Percentiles rank a stretch among this genome's conserved stretches.
These are phyloP conservation scores for Bolinopsis microptera DNA, from an alignment of 37 sponge, comb jelly and placozoan genomes.

Conservation along the genomic window DNA sequence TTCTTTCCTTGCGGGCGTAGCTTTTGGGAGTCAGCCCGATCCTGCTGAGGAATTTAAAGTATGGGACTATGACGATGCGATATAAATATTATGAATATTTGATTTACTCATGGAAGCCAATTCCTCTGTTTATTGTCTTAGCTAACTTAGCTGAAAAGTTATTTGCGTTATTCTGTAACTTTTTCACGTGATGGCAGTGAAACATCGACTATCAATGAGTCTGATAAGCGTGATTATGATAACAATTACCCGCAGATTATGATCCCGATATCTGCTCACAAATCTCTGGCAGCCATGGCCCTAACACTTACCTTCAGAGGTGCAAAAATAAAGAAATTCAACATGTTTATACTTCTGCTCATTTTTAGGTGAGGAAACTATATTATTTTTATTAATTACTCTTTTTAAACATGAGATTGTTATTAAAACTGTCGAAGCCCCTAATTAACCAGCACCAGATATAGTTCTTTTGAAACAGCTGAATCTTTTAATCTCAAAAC, in stretches of 20 bases:
- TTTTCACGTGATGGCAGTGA: not conserved
- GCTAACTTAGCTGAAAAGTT: not conserved
- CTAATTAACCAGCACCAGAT: too few relatives aligned
- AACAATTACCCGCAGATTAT: constrained; percentile 21
- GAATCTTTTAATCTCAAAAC: too few relatives aligned
- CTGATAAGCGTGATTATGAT: not conserved
- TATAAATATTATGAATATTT: not conserved
- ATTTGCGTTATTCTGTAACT: not conserved
- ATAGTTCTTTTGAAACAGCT: too few relatives aligned
- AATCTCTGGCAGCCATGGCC: constrained; percentile 56
- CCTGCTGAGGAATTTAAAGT: constrained; percentile 64
- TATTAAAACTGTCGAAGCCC: too few relatives aligned
- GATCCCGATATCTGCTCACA: constrained; percentile 62
- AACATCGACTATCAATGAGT: not conserved
- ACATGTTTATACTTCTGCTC: not conserved
- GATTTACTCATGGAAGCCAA: not conserved
- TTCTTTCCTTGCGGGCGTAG: constrained; percentile 40
- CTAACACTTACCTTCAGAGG: constrained; percentile 30
- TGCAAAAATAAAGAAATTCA: not conserved
- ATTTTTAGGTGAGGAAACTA: constrained; percentile 11
- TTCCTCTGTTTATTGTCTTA: not conserved
- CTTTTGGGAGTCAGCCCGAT: constrained; percentile 65
- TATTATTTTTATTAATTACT: too few relatives aligned
- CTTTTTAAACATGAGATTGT: too few relatives aligned
- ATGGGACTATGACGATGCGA: not conserved